These are phyloP conservation scores for Brachypalpus laphriformis DNA, from an alignment of 2,888 invertebrate species.

Conservation along the genomic window DNA sequence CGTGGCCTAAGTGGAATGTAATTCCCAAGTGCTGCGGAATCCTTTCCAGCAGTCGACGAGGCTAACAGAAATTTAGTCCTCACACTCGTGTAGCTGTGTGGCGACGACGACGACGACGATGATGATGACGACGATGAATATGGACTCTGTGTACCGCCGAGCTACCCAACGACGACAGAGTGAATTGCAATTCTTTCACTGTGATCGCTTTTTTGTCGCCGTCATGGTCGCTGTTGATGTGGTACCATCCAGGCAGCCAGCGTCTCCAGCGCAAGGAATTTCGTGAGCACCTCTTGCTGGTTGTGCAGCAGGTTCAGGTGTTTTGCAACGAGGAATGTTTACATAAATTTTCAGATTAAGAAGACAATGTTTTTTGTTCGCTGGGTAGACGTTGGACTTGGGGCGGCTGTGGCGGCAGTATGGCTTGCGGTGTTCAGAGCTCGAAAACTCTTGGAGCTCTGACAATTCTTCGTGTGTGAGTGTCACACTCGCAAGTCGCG, in stretches of 20 bases:
- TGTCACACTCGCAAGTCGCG: constrained; percentile 58
- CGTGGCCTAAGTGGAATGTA: constrained; percentile 69
- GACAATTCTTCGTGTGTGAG: constrained; percentile 51
- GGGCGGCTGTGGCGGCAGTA: constrained; percentile 12
- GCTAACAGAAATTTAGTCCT: constrained; percentile 65
- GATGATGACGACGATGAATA: constrained; percentile 4
- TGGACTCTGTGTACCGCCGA: constrained; percentile 3
- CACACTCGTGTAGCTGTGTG: constrained; percentile 52
- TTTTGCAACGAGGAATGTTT: constrained; percentile 74
- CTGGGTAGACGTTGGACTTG: constrained; percentile 25
- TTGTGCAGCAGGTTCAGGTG: constrained; percentile 68
- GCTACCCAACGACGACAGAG: constrained; percentile 38
- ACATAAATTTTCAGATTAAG: constrained; percentile 73
- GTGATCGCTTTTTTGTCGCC: constrained; percentile 73
- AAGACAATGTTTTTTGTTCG: constrained; percentile 66
- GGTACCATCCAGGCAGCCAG: constrained; percentile 3
- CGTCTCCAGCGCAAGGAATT: constrained; percentile 39
- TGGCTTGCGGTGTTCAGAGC: constrained; percentile 12
- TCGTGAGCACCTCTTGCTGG: constrained; percentile 56
- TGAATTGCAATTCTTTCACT: constrained; percentile 72
- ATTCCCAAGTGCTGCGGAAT: constrained; percentile 71
- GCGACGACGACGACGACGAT: constrained; percentile 6
- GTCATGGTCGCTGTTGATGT: constrained; percentile 51
- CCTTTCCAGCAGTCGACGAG: constrained; percentile 47
- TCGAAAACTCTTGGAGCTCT: background rate